These are phyloP conservation scores for Mesoligia furuncula DNA, from an alignment of 2,888 invertebrate genomes.

Conservation along the genomic window DNA sequence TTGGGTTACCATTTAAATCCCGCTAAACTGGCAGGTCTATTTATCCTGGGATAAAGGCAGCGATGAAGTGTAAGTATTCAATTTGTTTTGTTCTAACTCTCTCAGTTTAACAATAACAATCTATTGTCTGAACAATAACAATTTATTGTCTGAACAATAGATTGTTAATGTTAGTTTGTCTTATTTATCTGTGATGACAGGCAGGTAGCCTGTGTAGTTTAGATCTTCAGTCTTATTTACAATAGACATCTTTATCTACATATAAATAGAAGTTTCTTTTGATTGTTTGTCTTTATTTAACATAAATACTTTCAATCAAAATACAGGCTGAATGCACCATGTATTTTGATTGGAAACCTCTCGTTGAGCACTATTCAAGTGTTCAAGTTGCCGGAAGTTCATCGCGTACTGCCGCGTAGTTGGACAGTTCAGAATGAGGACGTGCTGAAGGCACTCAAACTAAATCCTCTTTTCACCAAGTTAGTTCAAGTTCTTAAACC, in stretches of 20 bases:
- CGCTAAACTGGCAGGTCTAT: conserved; percentile 22
- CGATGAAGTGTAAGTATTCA: conserved; percentile 13
- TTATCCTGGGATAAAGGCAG: conserved; percentile 18
- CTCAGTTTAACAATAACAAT: background rate
- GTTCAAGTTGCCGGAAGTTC: conserved; percentile 8
- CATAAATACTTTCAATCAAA: background rate
- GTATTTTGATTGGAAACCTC: background rate
- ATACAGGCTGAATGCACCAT: background rate
- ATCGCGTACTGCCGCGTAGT: background rate
- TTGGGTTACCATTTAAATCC: conserved; percentile 44
- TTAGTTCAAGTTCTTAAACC: too few relatives aligned
- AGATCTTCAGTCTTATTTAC: background rate
- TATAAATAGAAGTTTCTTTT: background rate
- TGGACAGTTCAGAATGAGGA: conserved; percentile 10
- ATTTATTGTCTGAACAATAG: too few relatives aligned
- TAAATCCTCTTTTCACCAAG: background rate
- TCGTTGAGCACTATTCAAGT: conserved; percentile 7
- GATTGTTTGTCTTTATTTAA: background rate
- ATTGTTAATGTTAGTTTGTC: background rate
- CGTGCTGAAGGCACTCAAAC: background rate
- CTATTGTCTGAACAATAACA: too few relatives aligned
- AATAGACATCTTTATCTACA: background rate
- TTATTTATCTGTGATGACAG: background rate
- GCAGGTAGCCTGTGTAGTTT: background rate
- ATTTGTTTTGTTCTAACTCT: conserved; percentile 11